Base-by-base conservation (phyloP, 35 echinoderm and acorn worm species). In the Acanthaster planci region DNA sequence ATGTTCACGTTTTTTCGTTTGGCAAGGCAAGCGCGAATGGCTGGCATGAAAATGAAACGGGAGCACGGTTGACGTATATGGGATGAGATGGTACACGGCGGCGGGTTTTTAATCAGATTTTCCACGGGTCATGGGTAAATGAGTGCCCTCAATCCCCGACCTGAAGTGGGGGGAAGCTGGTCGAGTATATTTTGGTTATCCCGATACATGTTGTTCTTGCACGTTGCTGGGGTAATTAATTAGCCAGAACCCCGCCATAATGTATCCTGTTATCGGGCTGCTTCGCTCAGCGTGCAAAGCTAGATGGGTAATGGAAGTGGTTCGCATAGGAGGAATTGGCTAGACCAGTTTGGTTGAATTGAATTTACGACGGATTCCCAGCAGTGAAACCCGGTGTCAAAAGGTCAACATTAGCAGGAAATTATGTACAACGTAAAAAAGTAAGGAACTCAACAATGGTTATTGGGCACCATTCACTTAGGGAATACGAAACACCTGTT, bases 221-320 rank as follows among this genome's bases (percentile, higher is more conserved):
- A 29, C 34, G 64, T 72, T 72, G 64, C 64, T 72, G 34, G 14
- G 64, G 64, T 34, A 26, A 72, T 72, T 72, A 72, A 72, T 72
- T 72, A 72, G 34, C 34, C 30, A 29, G 64, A 72, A 34, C 30
- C 29, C 26, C 26, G 34, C 64, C 64, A 29, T 72, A 72, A 72
- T 72, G 21, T 60, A 23, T 47, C 42, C 42, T 12, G 4, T 47
- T 47, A 47, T 47, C 12, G 12, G 42, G 12, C 42, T 47, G 42
- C 42, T 47, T 47, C 12, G 42, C 42, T 12, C 12, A 12, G 4
- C 42, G 42, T 47, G 4, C 4, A 12, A 4, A 47, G 42, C 42
- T 47, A 47, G 42, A 4, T 47, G 42, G 42, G 42, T n/a, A 47
- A 4, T 47, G 42, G 42, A n/a, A n/a, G n/a, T n/a, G n/a, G n/a